These are phyloP conservation scores for Corynorhinus townsendii DNA, from an alignment of 2,113 vertebrate genomes.

Conservation along the genomic window DNA sequence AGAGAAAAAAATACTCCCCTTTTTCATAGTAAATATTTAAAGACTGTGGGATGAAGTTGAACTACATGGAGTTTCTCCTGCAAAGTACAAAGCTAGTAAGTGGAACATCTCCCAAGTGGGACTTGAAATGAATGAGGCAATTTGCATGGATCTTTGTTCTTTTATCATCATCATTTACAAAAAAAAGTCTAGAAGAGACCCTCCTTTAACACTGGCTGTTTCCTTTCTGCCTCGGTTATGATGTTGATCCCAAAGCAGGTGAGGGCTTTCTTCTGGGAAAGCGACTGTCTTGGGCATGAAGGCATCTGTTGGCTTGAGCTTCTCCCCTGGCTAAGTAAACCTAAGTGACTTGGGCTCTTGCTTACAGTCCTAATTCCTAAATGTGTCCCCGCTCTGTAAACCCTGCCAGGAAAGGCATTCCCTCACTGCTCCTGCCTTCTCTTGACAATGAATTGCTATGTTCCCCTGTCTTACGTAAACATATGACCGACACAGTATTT, in stretches of 20 bases:
- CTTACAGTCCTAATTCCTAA: conserved; percentile 1
- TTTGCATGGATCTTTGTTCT: background rate
- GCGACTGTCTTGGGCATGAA: background rate
- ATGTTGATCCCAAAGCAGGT: background rate
- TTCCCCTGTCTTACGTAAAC: conserved; percentile 17
- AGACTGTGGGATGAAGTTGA: background rate
- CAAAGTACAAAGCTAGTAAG: background rate
- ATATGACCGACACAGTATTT: background rate
- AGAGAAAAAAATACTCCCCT: background rate
- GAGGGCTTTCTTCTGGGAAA: conserved; percentile 28
- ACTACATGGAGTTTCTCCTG: background rate
- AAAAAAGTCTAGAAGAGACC: background rate
- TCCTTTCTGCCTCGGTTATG: conserved; percentile 20
- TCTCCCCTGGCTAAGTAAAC: background rate
- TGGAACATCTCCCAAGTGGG: background rate
- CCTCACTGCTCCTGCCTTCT: conserved; percentile 14
- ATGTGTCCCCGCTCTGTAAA: background rate
- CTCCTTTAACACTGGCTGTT: conserved; percentile 26
- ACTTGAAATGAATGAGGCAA: background rate
- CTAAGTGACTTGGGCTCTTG: conserved; percentile 3
- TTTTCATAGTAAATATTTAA: background rate
- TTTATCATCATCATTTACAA: background rate
- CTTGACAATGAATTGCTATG: background rate
- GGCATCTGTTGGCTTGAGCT: background rate
- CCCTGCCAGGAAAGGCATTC: conserved; percentile 10